A percentile compares a stretch with the other conserved stretches of the same genome.
phyloP scores from a whole-genome alignment of 35 echinoderm and acorn worm species.

The Chiridota heheva region DNA sequence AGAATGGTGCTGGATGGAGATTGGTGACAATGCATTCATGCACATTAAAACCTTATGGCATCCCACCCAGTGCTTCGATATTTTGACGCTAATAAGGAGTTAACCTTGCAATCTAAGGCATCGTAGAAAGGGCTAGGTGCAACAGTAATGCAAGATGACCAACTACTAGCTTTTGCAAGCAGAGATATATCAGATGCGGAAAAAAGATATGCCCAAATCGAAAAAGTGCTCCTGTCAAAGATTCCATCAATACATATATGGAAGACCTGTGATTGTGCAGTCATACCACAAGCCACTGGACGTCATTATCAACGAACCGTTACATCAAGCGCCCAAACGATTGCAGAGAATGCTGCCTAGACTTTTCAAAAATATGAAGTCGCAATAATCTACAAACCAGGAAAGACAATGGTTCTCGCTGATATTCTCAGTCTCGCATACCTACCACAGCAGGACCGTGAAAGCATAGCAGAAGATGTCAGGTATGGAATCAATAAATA shows the following conservation, averaged over 20 bases:
- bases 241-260: conserved; percentile 36
- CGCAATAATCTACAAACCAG: not conserved
- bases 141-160: not conserved
- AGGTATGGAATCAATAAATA: not conserved
- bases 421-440: conserved; percentile 23
- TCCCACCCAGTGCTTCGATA: not conserved
- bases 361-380: not conserved
- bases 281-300: conserved; percentile 27
- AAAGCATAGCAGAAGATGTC: not conserved
- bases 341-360: not conserved
- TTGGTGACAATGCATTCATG: not conserved
- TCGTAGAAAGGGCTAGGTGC: not conserved
- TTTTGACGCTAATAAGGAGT: not conserved
- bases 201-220: conserved; percentile 19
- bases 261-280: not conserved
- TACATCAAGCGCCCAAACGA: not conserved
- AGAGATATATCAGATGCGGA: conserved; percentile 27
- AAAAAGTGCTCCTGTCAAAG: conserved; percentile 54
- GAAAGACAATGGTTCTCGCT: not conserved
- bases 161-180: not conserved
- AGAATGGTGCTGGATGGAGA: conserved; percentile 42
- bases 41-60: not conserved
- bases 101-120: not conserved
- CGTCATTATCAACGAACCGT: conserved; percentile 18
- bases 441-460: not conserved